Evolutionary conservation across 2,888 invertebrate species (phyloP).

Genomic region (Tethea ocularis): DNA sequence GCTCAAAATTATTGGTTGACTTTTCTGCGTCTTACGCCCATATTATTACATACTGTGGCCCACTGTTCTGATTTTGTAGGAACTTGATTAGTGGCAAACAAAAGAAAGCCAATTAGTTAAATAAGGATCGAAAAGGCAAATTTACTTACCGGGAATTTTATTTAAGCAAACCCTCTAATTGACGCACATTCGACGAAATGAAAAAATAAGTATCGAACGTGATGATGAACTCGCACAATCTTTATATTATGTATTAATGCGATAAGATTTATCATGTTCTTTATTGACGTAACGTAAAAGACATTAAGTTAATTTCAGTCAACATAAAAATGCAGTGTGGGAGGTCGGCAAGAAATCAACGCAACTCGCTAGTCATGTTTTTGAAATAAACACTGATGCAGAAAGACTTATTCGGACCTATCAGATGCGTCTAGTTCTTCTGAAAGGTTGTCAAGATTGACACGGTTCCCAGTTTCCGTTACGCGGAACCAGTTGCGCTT

Average conservation of each 20-base stretch:
- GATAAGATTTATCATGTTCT: neutral
- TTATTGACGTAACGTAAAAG: neutral
- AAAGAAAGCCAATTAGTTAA: no score
- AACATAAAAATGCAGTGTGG: neutral
- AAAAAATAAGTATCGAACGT: no score
- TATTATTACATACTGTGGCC: no score
- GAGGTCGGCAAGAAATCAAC: neutral
- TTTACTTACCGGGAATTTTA: no score
- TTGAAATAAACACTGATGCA: neutral
- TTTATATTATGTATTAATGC: neutral
- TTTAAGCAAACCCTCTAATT: no score
- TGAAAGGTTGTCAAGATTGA: slow-evolving; percentile 35
- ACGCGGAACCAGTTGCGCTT: slow-evolving; percentile 54
- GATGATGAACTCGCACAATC: no score
- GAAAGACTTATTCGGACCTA: neutral
- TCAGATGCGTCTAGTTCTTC: neutral
- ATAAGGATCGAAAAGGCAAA: no score
- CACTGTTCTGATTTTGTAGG: no score
- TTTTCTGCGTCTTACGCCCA: neutral
- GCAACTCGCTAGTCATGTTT: neutral
- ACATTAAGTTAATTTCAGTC: neutral
- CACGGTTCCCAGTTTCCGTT: slow-evolving; percentile 51
- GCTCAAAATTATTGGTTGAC: neutral
- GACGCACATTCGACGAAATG: no score
- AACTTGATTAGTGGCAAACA: no score